These are phyloP conservation scores for Noctua comes DNA, from an alignment of 2,888 invertebrate genomes.

Conservation along the genomic window DNA sequence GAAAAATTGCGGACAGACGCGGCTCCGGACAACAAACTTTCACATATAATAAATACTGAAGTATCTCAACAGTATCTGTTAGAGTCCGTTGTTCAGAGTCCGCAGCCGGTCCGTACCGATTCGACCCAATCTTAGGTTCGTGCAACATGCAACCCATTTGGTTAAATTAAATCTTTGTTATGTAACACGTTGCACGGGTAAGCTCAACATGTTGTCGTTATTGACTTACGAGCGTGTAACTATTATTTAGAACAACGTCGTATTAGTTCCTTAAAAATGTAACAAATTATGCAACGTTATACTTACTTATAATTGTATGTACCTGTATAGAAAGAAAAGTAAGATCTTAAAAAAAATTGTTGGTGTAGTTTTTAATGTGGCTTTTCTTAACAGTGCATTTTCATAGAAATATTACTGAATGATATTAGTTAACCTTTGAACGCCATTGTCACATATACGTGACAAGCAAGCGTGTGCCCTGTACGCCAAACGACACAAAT, in stretches of 20 bases:
- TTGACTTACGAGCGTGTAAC: not conserved
- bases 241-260: not conserved
- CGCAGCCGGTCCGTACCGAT: not conserved
- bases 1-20: not conserved
- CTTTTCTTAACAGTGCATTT: not conserved
- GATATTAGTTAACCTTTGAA: not conserved
- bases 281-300: slow-evolving; percentile 11
- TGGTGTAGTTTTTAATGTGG: slow-evolving; percentile 1
- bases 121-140: not conserved
- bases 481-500: too few species aligned
- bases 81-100: not conserved
- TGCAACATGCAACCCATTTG: slow-evolving; percentile 27
- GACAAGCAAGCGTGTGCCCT: too few species aligned
- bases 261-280: slow-evolving; percentile 15
- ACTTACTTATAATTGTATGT: slow-evolving; percentile 27
- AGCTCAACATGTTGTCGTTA: not conserved
- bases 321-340: slow-evolving; percentile 19
- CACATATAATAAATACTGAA: not conserved
- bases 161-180: not conserved
- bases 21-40: not conserved
- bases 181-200: slow-evolving; percentile 9
- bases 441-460: too few species aligned
- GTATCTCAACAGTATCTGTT: not conserved
- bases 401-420: not conserved
- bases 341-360: slow-evolving; percentile 39